Base-by-base conservation (phyloP, 2,797 vertebrate species). In the Myotis daubentonii region DNA sequence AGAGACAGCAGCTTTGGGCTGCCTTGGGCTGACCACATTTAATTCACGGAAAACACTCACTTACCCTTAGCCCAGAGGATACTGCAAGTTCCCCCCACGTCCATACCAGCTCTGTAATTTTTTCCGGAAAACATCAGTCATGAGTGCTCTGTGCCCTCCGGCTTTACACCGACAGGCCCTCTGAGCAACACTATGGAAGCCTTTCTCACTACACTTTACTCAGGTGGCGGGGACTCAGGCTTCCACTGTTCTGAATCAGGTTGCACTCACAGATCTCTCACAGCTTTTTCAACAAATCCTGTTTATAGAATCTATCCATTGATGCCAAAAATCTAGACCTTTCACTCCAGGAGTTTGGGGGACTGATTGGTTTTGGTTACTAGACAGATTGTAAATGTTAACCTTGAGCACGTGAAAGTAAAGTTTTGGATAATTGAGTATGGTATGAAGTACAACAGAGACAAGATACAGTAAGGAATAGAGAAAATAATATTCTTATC, bases 141-240 rank as follows among this genome's bases (percentile, higher is more conserved):
- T 1, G 2, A 20, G 33, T 71, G 8, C 2, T 30, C 13, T 8
- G 41, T 38, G 1, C 20, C 3, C 2, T n/a, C 60, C 23, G 6
- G 15, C n/a, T 60, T 87, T 74, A 65, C 4, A 12, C 22, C 23
- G 5, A 10, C 60, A 81, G 25, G 3, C 6, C 8, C 16, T 87
- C 82, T 28, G 19, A 51, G 2, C 2, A 53, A 62, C 19, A 3
- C 6, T 17, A 57, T 9, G 30, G 30, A 80, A 74, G 19, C 8
- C 66, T 28, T 36, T 49, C 30, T 65, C 22, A 36, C 55, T 47
- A 19, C 8, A 17, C 0, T 74, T 51, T 2, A 23, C 33, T 88
- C 44, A n/a, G 6, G 28, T 23, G 13, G 30, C 17, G 22, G 71
- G 53, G 30, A 28, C 44, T 19, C 16, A 1, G 6, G n/a, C 6